Conservation (phyloP, 1,140 invertebrate genomes). For the Penaeus japonicus region DNA sequence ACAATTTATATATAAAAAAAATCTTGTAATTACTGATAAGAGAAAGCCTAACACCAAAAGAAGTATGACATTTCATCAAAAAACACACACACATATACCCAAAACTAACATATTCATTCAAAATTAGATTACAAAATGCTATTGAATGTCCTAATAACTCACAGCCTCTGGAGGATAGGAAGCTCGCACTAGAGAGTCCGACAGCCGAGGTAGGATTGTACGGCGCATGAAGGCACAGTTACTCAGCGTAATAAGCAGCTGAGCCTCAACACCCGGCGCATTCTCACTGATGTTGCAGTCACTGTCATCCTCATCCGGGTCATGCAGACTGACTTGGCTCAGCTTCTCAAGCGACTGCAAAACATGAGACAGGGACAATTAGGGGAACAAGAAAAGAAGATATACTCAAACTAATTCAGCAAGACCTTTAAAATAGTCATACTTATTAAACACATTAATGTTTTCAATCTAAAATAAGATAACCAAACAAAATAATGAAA, state of each 20-base stretch:
- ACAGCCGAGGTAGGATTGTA: constrained; percentile 76
- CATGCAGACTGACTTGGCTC: constrained; percentile 28
- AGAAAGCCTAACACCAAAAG: background rate
- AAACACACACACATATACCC: background rate
- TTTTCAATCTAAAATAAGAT: too few relatives aligned
- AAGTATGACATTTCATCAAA: background rate
- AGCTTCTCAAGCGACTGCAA: constrained; percentile 51
- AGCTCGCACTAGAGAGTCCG: constrained; percentile 71
- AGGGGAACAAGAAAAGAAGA: too few relatives aligned
- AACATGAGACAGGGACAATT: too few relatives aligned
- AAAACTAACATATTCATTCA: background rate
- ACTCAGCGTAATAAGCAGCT: constrained; percentile 82
- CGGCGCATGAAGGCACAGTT: constrained; percentile 87
- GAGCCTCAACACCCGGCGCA: constrained; percentile 50
- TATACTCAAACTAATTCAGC: too few relatives aligned
- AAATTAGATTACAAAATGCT: background rate
- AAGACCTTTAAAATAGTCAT: too few relatives aligned
- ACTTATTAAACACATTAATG: too few relatives aligned
- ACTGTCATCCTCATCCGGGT: constrained; percentile 48
- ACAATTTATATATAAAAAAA: background rate
- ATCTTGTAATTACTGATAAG: background rate
- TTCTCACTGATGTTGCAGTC: constrained; percentile 36
- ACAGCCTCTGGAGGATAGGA: constrained; percentile 72
- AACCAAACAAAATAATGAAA: too few relatives aligned
- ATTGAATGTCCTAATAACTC: background rate